Evolutionary conservation across 1,140 invertebrate genomes (phyloP).

Genomic region (Magallana angulata): DNA sequence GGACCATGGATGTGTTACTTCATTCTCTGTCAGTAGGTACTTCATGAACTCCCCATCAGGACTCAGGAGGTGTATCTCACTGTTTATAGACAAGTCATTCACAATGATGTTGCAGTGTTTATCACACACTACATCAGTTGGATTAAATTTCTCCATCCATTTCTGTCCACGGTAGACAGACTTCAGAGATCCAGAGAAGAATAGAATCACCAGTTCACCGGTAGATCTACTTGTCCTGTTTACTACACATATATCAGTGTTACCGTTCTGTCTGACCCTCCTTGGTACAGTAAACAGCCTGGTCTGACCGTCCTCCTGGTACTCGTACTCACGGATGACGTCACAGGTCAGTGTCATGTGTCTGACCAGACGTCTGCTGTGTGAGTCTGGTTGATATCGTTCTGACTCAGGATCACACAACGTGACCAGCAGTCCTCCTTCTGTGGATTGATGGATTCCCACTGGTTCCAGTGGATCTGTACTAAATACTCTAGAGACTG

Average conservation of each 20-base stretch:
- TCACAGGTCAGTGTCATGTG: slow-evolving; percentile 1
- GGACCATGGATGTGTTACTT: not conserved
- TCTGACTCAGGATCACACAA: not conserved
- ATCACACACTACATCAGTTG: not conserved
- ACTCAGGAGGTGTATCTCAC: not conserved
- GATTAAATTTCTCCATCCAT: not conserved
- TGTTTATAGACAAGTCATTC: not conserved
- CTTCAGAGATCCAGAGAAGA: not conserved
- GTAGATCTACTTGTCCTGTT: not conserved
- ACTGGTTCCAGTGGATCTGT: not conserved
- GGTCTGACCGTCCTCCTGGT: not conserved
- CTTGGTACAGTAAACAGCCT: not conserved
- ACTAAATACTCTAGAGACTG: not conserved
- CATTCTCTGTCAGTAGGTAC: not conserved
- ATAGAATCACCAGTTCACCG: not conserved
- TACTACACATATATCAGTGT: slow-evolving; percentile 7
- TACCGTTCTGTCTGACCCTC: slow-evolving; percentile 1
- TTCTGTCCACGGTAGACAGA: not conserved
- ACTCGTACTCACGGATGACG: not conserved
- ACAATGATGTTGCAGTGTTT: not conserved
- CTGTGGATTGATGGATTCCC: not conserved
- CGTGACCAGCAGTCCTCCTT: not conserved
- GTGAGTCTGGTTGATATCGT: not conserved
- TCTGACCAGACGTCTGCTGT: not conserved
- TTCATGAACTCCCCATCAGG: not conserved